phyloP scores from a whole-genome alignment of 2,797 vertebrate species.

The Pseudochirops cupreus region DNA sequence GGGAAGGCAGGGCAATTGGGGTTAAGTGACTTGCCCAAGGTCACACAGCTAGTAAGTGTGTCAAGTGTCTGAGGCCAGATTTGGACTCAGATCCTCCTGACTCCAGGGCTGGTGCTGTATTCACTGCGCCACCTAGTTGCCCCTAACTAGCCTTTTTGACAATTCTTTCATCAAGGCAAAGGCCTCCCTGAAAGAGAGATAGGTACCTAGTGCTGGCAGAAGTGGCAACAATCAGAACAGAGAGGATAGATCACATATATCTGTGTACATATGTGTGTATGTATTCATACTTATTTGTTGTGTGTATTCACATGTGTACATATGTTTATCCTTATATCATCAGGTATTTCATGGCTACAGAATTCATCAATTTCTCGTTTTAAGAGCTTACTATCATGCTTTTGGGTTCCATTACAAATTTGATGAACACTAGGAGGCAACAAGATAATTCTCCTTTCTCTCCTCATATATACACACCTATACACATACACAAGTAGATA shows the following conservation, averaged over 20 bases:
- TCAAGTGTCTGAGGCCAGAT: too few species aligned
- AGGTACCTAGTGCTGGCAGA: background rate
- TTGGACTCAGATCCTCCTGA: too few species aligned
- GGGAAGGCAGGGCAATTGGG: too few species aligned
- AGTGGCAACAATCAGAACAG: background rate
- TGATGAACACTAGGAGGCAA: background rate
- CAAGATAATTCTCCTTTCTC: background rate
- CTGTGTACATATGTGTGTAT: too few species aligned
- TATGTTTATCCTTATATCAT: constrained; percentile 49
- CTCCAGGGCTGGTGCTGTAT: too few species aligned
- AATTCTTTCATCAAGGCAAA: background rate
- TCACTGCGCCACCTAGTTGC: too few species aligned
- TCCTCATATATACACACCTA: background rate
- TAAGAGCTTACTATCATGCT: background rate
- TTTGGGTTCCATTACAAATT: background rate
- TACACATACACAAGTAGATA: too few species aligned
- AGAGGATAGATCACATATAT: background rate
- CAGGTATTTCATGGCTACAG: background rate
- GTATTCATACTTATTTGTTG: background rate
- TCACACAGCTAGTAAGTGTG: too few species aligned
- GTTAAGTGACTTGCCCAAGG: too few species aligned
- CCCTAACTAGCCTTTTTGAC: background rate
- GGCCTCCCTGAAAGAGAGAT: background rate
- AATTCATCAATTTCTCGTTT: background rate
- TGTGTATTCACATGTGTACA: background rate